These are phyloP conservation scores for Tubulanus polymorphus DNA, from an alignment of 2,888 invertebrate species.

Conservation along the genomic window DNA sequence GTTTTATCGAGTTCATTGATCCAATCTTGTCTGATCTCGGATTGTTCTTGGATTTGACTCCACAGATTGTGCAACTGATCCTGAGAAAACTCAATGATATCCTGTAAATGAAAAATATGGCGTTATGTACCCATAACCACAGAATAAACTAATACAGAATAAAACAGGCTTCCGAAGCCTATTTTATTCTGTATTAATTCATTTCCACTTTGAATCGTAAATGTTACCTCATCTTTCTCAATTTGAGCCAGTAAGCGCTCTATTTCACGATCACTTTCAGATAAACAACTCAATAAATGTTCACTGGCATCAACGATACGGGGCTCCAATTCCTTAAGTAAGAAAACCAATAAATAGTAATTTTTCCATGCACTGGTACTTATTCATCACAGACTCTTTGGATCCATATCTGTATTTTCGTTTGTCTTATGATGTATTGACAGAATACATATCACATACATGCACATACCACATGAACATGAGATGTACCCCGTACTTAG, in stretches of 20 bases:
- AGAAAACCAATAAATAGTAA: no score
- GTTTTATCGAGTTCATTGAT: constrained; percentile 36
- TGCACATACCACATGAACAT: no score
- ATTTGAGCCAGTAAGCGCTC: constrained; percentile 31
- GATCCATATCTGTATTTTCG: no score
- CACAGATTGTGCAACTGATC: constrained; percentile 32
- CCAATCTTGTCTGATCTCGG: constrained; percentile 32
- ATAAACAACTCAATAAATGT: constrained; percentile 26
- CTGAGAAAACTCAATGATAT: constrained; percentile 28
- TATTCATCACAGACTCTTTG: no score
- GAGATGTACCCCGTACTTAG: no score
- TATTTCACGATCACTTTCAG: constrained; percentile 36
- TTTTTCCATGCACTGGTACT: no score
- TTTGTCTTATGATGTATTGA: no score
- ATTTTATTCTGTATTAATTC: no score
- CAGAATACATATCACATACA: no score
- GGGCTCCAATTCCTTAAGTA: constrained; percentile 46
- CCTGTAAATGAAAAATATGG: constrained; percentile 24
- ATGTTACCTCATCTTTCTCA: constrained; percentile 42
- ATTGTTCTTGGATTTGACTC: constrained; percentile 34
- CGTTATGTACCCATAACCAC: constrained; percentile 2
- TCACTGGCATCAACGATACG: constrained; percentile 32
- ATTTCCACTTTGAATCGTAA: no score
- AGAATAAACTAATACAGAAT: constrained; percentile 2
- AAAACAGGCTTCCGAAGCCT: not conserved